Percentiles rank a stretch among this genome's conserved stretches.
These are phyloP conservation scores for Zosterops borbonicus DNA, from an alignment of 2,113 vertebrate species.

Conservation along the genomic window DNA sequence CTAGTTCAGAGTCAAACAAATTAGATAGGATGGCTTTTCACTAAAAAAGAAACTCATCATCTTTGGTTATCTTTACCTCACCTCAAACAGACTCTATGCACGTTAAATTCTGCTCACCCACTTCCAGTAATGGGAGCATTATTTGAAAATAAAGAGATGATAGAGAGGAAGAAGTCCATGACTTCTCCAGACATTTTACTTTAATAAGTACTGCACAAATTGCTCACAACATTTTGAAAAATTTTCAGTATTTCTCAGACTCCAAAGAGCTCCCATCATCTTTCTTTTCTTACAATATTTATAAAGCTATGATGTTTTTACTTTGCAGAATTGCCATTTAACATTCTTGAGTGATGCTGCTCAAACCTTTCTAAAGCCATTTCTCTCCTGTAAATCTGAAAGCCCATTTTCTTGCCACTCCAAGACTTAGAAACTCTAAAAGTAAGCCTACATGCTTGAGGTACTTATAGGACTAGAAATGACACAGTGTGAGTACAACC, in stretches of 20 bases:
- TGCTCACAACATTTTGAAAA: constrained; percentile 31
- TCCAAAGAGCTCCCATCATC: constrained; percentile 23
- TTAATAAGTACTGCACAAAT: constrained; percentile 17
- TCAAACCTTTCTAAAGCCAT: not conserved
- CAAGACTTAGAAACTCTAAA: not conserved
- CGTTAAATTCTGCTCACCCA: not conserved
- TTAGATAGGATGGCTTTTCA: not conserved
- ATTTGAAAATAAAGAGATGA: not conserved
- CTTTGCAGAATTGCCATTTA: constrained; percentile 13
- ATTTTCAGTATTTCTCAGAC: constrained; percentile 21
- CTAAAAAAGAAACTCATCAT: not conserved
- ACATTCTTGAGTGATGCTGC: not conserved
- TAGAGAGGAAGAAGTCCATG: not conserved
- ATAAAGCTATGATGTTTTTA: constrained; percentile 29
- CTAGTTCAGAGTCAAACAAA: not conserved
- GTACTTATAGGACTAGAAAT: not conserved
- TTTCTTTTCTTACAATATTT: constrained; percentile 44
- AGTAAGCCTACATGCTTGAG: not conserved
- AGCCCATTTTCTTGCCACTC: not conserved
- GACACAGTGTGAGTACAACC: not conserved
- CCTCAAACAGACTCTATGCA: not conserved
- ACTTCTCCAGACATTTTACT: constrained; percentile 5
- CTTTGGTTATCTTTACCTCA: not conserved
- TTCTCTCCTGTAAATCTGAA: not conserved
- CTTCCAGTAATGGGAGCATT: not conserved